phyloP scores from a whole-genome alignment of 2,797 vertebrate species.

The Garrulus glandarius region DNA sequence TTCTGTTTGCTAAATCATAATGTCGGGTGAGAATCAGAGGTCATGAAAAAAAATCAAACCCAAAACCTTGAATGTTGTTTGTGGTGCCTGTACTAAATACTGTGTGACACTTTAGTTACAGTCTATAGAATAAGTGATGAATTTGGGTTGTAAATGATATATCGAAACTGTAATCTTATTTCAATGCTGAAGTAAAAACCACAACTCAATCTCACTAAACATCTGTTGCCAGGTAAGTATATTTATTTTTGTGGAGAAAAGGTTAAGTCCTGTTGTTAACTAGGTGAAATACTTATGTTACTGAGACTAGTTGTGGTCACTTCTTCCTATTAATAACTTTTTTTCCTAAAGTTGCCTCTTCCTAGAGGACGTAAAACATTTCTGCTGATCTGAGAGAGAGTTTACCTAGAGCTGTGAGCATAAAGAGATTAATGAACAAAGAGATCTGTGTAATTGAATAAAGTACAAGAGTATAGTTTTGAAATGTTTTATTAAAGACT shows the following conservation, averaged over 20 bases:
- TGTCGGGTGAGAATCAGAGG: not conserved
- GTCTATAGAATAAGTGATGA: not conserved
- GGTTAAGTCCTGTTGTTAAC: not conserved
- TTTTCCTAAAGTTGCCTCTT: not conserved
- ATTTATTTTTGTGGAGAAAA: not conserved
- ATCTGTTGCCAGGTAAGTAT: conserved; percentile 9
- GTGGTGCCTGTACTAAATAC: not conserved
- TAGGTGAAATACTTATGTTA: not conserved
- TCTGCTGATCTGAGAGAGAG: not conserved
- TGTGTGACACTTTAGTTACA: not conserved
- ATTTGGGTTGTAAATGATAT: not conserved
- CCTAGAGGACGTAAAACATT: not conserved
- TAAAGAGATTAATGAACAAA: not conserved
- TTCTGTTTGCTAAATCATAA: not conserved
- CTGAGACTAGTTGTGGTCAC: not conserved
- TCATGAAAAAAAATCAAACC: not conserved
- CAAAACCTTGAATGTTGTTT: not conserved
- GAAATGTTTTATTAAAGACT: not conserved
- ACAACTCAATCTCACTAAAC: not conserved
- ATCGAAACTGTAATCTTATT: not conserved
- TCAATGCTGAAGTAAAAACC: not conserved
- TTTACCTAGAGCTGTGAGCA: not conserved
- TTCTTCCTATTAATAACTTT: not conserved
- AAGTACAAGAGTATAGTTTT: not conserved
- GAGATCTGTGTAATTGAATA: not conserved